Conservation (phyloP, 2,888 invertebrate genomes). For the Ectemnius cavifrons region DNA sequence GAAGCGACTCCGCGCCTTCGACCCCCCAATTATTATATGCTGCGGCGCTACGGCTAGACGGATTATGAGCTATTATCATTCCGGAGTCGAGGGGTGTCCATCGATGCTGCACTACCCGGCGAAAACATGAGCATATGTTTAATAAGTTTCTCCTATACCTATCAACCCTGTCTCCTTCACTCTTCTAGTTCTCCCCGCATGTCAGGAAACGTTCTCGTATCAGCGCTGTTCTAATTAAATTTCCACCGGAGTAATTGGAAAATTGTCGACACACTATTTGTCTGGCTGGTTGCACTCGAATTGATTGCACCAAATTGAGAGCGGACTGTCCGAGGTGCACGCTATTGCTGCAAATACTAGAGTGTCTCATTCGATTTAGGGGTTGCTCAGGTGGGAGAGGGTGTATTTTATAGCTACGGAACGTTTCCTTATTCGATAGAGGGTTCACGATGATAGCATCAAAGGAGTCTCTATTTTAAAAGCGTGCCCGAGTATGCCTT, state of each 20-base stretch:
- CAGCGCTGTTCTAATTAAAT: slow-evolving; percentile 56
- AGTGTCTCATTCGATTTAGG: slow-evolving; percentile 3
- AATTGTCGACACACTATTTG: slow-evolving; percentile 29
- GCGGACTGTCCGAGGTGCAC: not conserved
- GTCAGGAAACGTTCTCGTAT: slow-evolving; percentile 24
- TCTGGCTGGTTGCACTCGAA: slow-evolving; percentile 1
- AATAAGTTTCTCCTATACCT: slow-evolving; percentile 58
- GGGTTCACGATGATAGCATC: slow-evolving; percentile 15
- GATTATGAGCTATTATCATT: slow-evolving; percentile 76
- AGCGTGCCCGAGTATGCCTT: slow-evolving; percentile 9
- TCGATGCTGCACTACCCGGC: slow-evolving; percentile 25
- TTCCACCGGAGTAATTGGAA: slow-evolving; percentile 48
- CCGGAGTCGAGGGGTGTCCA: slow-evolving; percentile 67
- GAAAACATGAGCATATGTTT: slow-evolving; percentile 68
- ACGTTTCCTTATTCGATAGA: not conserved
- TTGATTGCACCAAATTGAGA: not conserved
- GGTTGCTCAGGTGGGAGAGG: slow-evolving; percentile 1
- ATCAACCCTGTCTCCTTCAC: slow-evolving; percentile 35
- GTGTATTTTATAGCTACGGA: not conserved
- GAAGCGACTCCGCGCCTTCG: slow-evolving; percentile 64
- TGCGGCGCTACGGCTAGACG: slow-evolving; percentile 66
- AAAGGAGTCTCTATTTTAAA: slow-evolving; percentile 46
- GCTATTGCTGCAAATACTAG: not conserved
- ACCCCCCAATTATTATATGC: slow-evolving; percentile 70
- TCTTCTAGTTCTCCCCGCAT: slow-evolving; percentile 30